These are phyloP conservation scores for Drosophila engyochracea DNA, from an alignment of 2,888 invertebrate genomes.

Conservation along the genomic window DNA sequence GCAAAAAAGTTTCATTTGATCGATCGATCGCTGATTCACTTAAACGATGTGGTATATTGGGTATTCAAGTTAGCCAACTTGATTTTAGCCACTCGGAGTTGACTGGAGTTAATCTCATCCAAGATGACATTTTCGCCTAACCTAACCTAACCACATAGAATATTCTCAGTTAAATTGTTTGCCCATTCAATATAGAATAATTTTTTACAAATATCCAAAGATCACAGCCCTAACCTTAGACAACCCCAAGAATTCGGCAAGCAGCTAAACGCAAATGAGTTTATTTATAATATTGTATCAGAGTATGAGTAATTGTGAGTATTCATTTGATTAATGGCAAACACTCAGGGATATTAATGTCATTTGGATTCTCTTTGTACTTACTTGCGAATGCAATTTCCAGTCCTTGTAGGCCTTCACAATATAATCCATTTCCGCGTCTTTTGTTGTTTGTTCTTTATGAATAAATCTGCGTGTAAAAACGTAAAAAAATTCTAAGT, in stretches of 20 bases:
- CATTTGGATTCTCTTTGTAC: constrained; percentile 33
- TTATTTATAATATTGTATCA: background rate
- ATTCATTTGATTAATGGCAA: constrained; percentile 10
- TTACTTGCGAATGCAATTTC: constrained; percentile 85
- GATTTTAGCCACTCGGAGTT: constrained; percentile 1
- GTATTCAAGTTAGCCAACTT: background rate
- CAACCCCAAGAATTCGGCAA: constrained; percentile 12
- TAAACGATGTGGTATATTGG: constrained; percentile 3
- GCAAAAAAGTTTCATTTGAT: constrained; percentile 15
- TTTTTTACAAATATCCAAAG: constrained; percentile 1
- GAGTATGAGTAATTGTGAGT: background rate
- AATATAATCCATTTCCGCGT: constrained; percentile 84
- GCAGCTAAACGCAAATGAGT: background rate
- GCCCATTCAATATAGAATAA: background rate
- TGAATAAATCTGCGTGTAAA: constrained; percentile 52
- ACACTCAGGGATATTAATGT: background rate
- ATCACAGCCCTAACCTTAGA: constrained; percentile 42
- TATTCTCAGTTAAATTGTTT: background rate
- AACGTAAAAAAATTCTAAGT: constrained; percentile 51
- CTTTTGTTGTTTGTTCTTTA: constrained; percentile 36
- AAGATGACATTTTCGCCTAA: constrained; percentile 9
- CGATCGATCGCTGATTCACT: constrained; percentile 10
- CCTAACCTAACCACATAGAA: background rate
- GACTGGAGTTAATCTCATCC: background rate
- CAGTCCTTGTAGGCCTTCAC: constrained; percentile 85